Conservation (phyloP, 2,888 invertebrate genomes). For the Sinopyrophorus schimmeli region DNA sequence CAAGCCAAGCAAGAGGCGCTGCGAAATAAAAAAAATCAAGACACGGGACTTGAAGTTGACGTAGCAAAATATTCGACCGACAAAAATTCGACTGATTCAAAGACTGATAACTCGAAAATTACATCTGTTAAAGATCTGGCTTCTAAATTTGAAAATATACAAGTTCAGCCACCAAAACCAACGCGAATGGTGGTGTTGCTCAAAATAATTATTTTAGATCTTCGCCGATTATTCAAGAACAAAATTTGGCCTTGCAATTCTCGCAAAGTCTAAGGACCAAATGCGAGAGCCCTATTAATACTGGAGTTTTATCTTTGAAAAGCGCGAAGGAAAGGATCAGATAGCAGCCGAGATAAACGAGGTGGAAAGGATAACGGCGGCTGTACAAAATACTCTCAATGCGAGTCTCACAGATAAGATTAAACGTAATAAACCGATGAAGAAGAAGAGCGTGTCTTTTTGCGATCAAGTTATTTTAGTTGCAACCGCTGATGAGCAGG, state of each 20-base stretch:
- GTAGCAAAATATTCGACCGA: conserved; percentile 45
- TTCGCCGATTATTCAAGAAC: conserved; percentile 18
- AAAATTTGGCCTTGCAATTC: conserved; percentile 16
- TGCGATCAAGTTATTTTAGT: conserved; percentile 93
- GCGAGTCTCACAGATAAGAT: conserved; percentile 58
- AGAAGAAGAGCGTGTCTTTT: conserved; percentile 93
- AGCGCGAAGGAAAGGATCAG: conserved; percentile 49
- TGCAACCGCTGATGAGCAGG: conserved; percentile 90
- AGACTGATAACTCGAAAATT: conserved; percentile 45
- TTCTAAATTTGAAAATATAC: conserved; percentile 72
- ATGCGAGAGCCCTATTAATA: conserved; percentile 36
- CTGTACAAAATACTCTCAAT: conserved; percentile 56
- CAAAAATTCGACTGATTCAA: conserved; percentile 16
- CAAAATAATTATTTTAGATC: conserved; percentile 14
- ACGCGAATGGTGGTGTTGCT: background rate
- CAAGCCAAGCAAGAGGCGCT: conserved; percentile 77
- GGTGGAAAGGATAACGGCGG: conserved; percentile 61
- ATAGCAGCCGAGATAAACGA: conserved; percentile 62
- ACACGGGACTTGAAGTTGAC: no score
- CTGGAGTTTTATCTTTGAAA: conserved; percentile 43
- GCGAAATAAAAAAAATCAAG: conserved; percentile 59
- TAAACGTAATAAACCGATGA: conserved; percentile 61
- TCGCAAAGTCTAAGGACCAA: conserved; percentile 19
- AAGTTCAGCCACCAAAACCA: conserved; percentile 45
- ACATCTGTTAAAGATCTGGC: conserved; percentile 76